phyloP scores from a whole-genome alignment of 2,797 vertebrate species.

The Anomalospiza imberbis region DNA sequence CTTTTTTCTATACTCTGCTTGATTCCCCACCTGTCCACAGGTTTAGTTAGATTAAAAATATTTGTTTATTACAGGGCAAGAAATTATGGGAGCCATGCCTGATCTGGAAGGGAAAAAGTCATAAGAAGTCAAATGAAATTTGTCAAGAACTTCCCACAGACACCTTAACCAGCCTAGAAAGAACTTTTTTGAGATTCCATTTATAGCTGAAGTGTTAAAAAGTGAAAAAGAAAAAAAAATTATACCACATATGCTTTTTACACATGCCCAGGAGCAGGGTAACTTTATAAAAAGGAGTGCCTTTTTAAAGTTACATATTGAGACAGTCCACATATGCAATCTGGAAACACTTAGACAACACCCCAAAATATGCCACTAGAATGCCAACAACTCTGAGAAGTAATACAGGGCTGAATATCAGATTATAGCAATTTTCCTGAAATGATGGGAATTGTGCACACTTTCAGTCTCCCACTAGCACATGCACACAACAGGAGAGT shows the following conservation, averaged over 20 bases:
- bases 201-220: constrained; percentile 32
- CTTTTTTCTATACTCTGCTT: not conserved
- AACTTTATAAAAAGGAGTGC: not conserved
- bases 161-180: constrained; percentile 9
- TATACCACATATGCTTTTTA: not conserved
- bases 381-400: not conserved
- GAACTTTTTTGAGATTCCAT: not conserved
- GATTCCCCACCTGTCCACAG: not conserved
- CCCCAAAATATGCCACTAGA: not conserved
- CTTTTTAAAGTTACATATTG: not conserved
- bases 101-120: not conserved
- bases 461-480: not conserved
- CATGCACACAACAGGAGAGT: rapidly evolving
- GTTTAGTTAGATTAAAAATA: not conserved
- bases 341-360: not conserved
- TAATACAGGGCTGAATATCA: not conserved
- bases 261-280: not conserved
- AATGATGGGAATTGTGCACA: not conserved
- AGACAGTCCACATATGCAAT: not conserved
- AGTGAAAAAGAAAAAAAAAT: not conserved
- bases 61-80: not conserved
- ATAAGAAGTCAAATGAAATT: not conserved
- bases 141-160: constrained; percentile 19
- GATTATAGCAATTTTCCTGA: not conserved
- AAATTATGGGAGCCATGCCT: not conserved